Percentiles rank a stretch among this genome's conserved stretches.
phyloP scores from a whole-genome alignment of 1,140 invertebrate species.

The Idris sp. region DNA sequence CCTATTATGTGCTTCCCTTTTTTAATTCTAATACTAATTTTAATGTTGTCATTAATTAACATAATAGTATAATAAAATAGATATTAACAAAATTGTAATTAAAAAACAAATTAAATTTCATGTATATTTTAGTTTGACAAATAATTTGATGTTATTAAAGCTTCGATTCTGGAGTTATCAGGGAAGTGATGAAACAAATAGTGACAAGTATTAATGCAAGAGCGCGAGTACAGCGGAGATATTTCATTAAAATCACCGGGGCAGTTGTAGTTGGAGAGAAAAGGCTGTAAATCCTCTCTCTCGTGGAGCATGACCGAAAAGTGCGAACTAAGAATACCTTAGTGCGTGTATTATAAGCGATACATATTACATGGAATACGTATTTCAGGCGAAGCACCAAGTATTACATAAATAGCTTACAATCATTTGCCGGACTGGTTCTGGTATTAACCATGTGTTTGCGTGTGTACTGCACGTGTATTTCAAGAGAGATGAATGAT shows the following conservation, averaged over 20 bases:
- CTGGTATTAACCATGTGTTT: conserved; percentile 64
- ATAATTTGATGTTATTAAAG: conserved; percentile 1
- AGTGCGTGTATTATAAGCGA: conserved; percentile 57
- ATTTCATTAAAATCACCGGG: conserved; percentile 51
- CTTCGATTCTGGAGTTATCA: conserved; percentile 22
- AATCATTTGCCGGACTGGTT: conserved; percentile 60
- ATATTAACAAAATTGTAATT: neutral
- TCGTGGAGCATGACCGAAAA: conserved; percentile 54
- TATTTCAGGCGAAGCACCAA: conserved; percentile 58
- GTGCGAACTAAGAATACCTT: conserved; percentile 62
- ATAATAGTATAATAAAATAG: neutral
- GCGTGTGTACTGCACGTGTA: conserved; percentile 60
- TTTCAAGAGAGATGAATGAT: conserved; percentile 65
- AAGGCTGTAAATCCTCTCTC: conserved; percentile 59
- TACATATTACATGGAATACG: conserved; percentile 63
- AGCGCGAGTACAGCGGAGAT: conserved; percentile 19
- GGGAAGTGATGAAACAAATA: conserved; percentile 19
- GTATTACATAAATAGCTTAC: conserved; percentile 64
- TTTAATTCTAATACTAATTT: no score
- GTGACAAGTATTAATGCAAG: conserved; percentile 34
- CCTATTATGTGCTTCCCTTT: no score
- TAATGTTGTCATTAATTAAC: neutral
- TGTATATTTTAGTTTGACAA: no score
- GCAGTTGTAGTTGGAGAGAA: conserved; percentile 55
- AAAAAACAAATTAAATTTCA: conserved; percentile 17